phyloP scores from a whole-genome alignment of 1,140 invertebrate genomes.

The Megalonaias nervosa region DNA sequence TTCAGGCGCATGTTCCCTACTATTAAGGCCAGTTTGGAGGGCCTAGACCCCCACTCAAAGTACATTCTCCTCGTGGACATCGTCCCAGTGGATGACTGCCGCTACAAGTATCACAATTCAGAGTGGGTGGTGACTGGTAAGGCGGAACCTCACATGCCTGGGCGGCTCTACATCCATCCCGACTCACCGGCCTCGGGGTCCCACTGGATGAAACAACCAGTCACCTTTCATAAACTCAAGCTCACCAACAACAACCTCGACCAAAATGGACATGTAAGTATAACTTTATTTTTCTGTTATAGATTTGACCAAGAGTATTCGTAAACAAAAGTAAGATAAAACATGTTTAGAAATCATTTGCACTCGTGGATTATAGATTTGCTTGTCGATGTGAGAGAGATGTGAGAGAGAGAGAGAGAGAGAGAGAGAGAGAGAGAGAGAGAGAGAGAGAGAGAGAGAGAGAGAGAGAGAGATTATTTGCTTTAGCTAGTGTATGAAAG shows the following conservation, averaged over 20 bases:
- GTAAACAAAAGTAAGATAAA: too few species aligned
- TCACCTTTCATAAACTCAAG: slow-evolving; percentile 97
- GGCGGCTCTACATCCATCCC: slow-evolving; percentile 91
- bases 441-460: too few species aligned
- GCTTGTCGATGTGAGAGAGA: too few species aligned
- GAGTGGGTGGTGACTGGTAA: slow-evolving; percentile 71
- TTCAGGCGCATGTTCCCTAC: slow-evolving; percentile 72
- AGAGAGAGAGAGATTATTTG: too few species aligned
- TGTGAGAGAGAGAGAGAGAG: too few species aligned
- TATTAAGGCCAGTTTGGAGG: slow-evolving; percentile 74
- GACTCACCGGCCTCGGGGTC: slow-evolving; percentile 97
- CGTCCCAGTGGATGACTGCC: slow-evolving; percentile 70
- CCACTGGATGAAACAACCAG: slow-evolving; percentile 96
- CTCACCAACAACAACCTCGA: slow-evolving; percentile 87
- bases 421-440: too few species aligned
- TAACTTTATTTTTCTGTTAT: background rate
- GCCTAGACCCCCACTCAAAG: slow-evolving; percentile 78
- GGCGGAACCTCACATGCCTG: slow-evolving; percentile 86
- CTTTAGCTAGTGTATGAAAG: too few species aligned
- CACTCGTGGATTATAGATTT: too few species aligned
- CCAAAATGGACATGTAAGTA: slow-evolving; percentile 69
- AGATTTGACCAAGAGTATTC: too few species aligned
- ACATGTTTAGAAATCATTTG: too few species aligned
- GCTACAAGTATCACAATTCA: slow-evolving; percentile 71
- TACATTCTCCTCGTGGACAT: slow-evolving; percentile 90